Conservation (phyloP, 2,888 invertebrate species). For the Dioctria linearis region DNA sequence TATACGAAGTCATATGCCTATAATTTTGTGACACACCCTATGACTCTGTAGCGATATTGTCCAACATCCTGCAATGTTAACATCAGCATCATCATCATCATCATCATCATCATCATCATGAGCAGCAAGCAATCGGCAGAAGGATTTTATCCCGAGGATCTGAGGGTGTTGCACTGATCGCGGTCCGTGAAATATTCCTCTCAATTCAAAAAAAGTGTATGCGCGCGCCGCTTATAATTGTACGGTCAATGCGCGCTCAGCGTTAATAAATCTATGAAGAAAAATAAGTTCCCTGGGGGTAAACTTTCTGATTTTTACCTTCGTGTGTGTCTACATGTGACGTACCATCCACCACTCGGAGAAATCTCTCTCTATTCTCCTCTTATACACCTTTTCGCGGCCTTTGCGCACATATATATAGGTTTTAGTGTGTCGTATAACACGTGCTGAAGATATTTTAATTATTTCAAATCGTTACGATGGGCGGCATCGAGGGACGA, state of each 20-base stretch:
- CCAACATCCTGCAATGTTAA: slow-evolving; percentile 10
- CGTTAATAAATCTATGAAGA: neutral
- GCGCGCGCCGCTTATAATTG: slow-evolving; percentile 49
- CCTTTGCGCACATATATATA: neutral
- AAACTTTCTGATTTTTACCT: slow-evolving; percentile 29
- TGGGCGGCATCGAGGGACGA: slow-evolving; percentile 46
- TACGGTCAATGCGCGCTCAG: slow-evolving; percentile 21
- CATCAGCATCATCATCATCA: neutral
- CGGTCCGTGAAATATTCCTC: slow-evolving; percentile 50
- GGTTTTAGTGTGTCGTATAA: slow-evolving; percentile 52
- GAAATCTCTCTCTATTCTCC: neutral
- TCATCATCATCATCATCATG: neutral
- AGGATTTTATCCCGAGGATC: slow-evolving; percentile 32
- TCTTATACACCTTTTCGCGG: slow-evolving; percentile 21
- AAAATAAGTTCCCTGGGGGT: slow-evolving; percentile 17
- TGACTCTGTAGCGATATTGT: slow-evolving; percentile 22
- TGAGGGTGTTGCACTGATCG: slow-evolving; percentile 47
- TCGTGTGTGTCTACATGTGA: slow-evolving; percentile 47
- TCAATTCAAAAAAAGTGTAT: slow-evolving; percentile 31
- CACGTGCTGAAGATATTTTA: slow-evolving; percentile 59
- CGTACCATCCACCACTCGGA: neutral
- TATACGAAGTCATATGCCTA: slow-evolving; percentile 41
- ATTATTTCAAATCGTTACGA: slow-evolving; percentile 54
- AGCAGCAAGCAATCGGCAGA: neutral
- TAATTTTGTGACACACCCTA: slow-evolving; percentile 58